Conservation (phyloP, 2,113 vertebrate species). For the Xenotilapia leptura region DNA sequence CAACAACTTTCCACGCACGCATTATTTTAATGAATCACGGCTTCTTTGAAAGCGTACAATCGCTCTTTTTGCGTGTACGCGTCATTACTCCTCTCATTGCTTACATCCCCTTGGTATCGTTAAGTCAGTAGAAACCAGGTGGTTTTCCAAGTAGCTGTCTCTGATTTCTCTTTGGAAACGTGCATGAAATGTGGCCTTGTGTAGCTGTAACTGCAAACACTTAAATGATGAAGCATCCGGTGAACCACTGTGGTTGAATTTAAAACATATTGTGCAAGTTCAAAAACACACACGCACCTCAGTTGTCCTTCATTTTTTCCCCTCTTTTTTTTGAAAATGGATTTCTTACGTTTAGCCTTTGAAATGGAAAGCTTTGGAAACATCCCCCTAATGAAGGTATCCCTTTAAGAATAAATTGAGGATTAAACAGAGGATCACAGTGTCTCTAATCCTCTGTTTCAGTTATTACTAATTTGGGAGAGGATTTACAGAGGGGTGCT, state of each 20-base stretch:
- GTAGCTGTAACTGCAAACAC: not conserved
- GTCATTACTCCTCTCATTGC: not conserved
- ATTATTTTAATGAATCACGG: not conserved
- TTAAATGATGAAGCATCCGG: not conserved
- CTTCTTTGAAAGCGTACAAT: not conserved
- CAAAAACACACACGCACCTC: not conserved
- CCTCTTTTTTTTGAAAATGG: not conserved
- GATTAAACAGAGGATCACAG: slow-evolving; percentile 14
- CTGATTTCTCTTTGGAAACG: not conserved
- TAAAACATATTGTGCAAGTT: not conserved
- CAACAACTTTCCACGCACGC: not conserved
- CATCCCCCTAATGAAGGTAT: not conserved
- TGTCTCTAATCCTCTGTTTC: not conserved
- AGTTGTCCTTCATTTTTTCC: not conserved
- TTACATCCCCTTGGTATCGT: not conserved
- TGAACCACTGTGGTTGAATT: not conserved
- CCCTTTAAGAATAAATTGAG: not conserved
- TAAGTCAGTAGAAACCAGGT: not conserved
- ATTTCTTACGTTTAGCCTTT: not conserved
- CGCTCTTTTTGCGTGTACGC: not conserved
- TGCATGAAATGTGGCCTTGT: not conserved
- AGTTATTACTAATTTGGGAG: not conserved
- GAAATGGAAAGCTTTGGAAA: not conserved
- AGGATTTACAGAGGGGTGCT: not conserved
- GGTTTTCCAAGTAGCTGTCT: not conserved